Evolutionary conservation across 2,797 vertebrate genomes (phyloP), one percentile per base, ranked within the genome.

Genomic region (Chaunax sp.): DNA sequence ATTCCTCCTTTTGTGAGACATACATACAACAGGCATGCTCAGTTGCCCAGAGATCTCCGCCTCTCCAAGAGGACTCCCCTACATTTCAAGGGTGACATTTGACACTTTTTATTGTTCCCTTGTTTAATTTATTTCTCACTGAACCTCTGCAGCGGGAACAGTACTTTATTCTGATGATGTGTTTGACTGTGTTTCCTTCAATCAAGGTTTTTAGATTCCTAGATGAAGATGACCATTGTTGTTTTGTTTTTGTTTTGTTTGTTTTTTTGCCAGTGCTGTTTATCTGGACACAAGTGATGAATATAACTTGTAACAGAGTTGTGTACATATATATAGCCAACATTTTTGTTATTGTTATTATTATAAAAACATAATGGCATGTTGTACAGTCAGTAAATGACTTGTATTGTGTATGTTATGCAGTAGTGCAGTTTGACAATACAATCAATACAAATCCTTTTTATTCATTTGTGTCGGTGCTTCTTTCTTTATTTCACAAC

Each of bases 351-450:
- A 80, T 82, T 65, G 78, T 82, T 63, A 74, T 81, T 63, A 82
- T 60, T 16, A 77, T 64, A 77, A 65, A 64, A 69, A 74, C 84
- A 87, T 84, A 84, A 86, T 63, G 86, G 92, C 90, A 93, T 93
- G 91, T 88, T 93, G 92, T 96, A 96, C 95, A 96, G 96, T 95
- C 95, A 92, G 93, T 95, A 94, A 95, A 94, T 91, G 90, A 94
- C 96, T 95, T 95, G 95, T 97, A 96, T 95, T 96, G 96, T 98
- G 96, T 97, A 96, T 97, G 97, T 97, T 97, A 97, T 96, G 96
- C 95, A 96, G 96, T 98, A 98, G 96, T 95, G 93, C 89, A 93
- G 94, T 96, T 97, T 97, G 96, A 90, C 93, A 95, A 94, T 91
- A 93, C 88, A 91, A 89, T 92, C 88, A 92, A 92, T 92, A 93